Evolutionary conservation across 1,140 invertebrate genomes (phyloP), one percentile per base, ranked within the genome.

Genomic region (Agraylea sexmaculata): DNA sequence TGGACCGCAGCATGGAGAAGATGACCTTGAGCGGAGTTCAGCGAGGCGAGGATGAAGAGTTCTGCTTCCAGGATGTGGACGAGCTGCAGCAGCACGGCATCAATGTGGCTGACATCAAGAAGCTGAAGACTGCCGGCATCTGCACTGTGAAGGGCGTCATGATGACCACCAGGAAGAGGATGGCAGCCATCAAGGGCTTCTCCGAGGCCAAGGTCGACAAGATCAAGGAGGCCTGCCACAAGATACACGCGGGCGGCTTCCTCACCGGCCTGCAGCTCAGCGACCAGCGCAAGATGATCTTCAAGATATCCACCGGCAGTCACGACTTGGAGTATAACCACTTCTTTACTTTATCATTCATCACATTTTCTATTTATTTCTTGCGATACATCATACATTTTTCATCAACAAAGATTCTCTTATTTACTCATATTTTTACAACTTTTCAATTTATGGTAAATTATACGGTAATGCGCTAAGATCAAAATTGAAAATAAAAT

Each of bases 131-230:
- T 27, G 68, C 70, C 25, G 83, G 83, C 43, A 83, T 86, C 50
- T 84, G 81, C 52, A 86, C 83, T 0, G 72, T 87, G 17, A 80
- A 78, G 68, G 83, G 83, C 10, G 64, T 87, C 33, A 77, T 82
- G 54, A 87, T 87, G 83, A 77, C 68, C 6, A 85, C 81, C 10
- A 74, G 71, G 47, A 83, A 80, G 53, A 81, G 75, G 54, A 54
- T 86, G 18, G 72, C 72, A 52, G 68, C 64, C 43, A 79, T 85
- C 30, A 83, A 83, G 69, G 81, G 81, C 12, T 74, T 86, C 47
- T 82, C 80, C 18, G 80, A 85, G 53, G 74, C 73, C 2, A 86
- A 86, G 62, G 80, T 87, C 44, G 78, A 83, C 44, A 84, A 84
- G 67, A 84, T 87, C 21, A 84, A 83, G 62, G 83, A 86, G 67